These are phyloP conservation scores for Capromys pilorides DNA, from an alignment of 2,797 vertebrate genomes.

Conservation along the genomic window DNA sequence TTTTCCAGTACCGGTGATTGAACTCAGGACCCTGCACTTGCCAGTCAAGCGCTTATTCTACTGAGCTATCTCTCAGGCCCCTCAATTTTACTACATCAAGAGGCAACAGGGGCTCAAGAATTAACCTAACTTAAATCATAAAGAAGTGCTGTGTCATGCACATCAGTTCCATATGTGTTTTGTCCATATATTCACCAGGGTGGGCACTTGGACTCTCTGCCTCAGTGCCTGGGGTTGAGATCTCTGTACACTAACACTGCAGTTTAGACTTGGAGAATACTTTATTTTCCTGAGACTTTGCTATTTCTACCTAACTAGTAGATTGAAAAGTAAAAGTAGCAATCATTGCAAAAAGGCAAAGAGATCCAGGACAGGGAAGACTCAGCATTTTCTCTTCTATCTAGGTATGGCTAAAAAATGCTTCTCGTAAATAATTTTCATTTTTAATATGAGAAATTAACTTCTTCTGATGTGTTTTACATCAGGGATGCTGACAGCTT, in stretches of 20 bases:
- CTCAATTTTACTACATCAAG: no score
- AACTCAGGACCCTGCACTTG: no score
- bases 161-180: no score
- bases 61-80: no score
- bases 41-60: no score
- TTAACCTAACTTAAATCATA: no score
- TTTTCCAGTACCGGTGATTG: no score
- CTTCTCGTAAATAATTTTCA: not conserved
- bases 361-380: not conserved
- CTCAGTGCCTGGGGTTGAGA: not conserved
- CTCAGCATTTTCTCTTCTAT: not conserved
- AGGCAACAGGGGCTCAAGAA: no score
- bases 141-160: no score
- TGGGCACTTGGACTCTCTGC: not conserved
- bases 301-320: not conserved
- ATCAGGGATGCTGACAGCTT: slow-evolving; percentile 60
- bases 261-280: not conserved
- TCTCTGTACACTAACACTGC: not conserved
- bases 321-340: not conserved
- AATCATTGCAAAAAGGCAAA: not conserved
- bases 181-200: no score
- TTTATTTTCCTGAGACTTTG: not conserved
- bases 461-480: not conserved
- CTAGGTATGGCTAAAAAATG: not conserved
- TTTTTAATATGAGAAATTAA: not conserved